Conservation (phyloP, 2,113 vertebrate species). For the Taxidea taxus region DNA sequence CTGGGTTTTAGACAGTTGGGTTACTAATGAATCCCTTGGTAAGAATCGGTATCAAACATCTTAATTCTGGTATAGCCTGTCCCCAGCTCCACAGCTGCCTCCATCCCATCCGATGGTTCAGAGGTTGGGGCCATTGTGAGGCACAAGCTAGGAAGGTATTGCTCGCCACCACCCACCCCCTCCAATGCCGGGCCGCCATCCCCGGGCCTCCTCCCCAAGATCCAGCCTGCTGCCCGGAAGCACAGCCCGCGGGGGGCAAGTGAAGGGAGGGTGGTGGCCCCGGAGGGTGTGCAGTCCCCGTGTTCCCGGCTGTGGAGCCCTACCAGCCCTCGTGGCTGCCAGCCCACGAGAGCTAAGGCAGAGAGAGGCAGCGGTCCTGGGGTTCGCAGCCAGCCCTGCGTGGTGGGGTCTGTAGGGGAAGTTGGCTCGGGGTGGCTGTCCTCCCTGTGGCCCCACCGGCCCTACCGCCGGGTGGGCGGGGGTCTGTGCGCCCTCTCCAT, state of each 20-base stretch:
- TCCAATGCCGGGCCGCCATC: too few species aligned
- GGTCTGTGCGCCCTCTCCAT: not conserved
- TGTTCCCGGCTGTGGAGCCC: too few species aligned
- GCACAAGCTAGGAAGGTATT: not conserved
- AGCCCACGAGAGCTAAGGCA: fast-evolving
- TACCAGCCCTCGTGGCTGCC: too few species aligned
- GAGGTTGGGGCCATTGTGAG: not conserved
- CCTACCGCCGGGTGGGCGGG: not conserved
- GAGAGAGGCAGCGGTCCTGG: not conserved
- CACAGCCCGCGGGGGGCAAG: not conserved
- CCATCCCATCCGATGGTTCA: not conserved
- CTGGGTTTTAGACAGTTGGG: not conserved
- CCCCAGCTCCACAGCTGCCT: fast-evolving
- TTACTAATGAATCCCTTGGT: not conserved
- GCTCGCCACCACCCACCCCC: too few species aligned
- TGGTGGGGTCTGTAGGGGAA: not conserved
- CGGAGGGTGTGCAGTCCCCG: not conserved
- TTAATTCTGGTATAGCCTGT: not conserved
- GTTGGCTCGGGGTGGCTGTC: not conserved
- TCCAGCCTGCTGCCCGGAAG: too few species aligned
- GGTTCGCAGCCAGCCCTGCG: not conserved
- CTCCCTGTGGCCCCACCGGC: too few species aligned
- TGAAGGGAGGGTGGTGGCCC: too few species aligned
- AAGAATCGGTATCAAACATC: not conserved
- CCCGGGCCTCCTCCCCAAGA: not conserved